These are phyloP conservation scores for Schizaphis graminum DNA, from an alignment of 2,888 invertebrate species.

Conservation along the genomic window DNA sequence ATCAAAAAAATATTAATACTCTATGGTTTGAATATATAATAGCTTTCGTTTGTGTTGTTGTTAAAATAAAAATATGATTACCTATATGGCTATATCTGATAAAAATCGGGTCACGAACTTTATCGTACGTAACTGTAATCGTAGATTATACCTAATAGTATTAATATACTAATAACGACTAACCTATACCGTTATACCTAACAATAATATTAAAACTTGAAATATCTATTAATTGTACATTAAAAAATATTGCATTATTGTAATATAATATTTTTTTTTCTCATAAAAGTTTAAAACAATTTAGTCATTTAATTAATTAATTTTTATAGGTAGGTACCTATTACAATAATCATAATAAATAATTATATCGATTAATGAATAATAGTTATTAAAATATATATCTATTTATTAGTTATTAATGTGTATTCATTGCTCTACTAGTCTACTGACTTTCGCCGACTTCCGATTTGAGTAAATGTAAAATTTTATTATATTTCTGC, in stretches of 20 bases:
- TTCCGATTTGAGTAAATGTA: too few species aligned
- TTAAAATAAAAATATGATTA: background rate
- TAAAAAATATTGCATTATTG: background rate
- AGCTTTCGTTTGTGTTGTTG: background rate
- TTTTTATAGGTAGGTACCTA: background rate
- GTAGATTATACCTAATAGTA: too few species aligned
- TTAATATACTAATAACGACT: too few species aligned
- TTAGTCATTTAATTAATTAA: background rate
- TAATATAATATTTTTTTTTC: background rate
- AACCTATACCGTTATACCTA: too few species aligned
- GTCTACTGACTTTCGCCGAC: too few species aligned
- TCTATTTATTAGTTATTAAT: too few species aligned
- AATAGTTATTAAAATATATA: too few species aligned
- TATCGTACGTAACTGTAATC: background rate
- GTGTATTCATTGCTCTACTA: too few species aligned
- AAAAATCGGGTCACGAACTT: background rate
- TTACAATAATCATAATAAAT: too few species aligned
- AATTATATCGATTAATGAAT: too few species aligned
- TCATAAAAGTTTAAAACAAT: background rate
- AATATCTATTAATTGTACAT: background rate
- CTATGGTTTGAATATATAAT: background rate
- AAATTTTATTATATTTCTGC: too few species aligned
- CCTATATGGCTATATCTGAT: background rate
- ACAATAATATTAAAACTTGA: background rate
- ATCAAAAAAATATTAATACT: too few species aligned